Evolutionary conservation across 2,888 invertebrate species (phyloP), one percentile per base, ranked within the genome.

Genomic region (Drosophila siamana): DNA sequence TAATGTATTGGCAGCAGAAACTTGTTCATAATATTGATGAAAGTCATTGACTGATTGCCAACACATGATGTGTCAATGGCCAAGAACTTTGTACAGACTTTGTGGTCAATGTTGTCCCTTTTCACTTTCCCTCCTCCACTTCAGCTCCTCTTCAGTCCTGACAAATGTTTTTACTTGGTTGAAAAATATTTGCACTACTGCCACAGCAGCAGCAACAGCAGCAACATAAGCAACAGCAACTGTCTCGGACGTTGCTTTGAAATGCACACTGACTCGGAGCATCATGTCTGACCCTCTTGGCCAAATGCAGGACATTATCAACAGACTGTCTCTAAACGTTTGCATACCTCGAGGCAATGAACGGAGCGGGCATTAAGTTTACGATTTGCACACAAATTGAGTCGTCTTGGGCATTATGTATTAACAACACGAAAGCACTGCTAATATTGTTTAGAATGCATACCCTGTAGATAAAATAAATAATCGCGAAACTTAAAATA

Each of bases 161-260:
- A 52, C 73, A 78, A 85, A 81, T 81, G 67, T 74, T 81, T 84
- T 77, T 57, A 61, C 75, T 69, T 63, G 61, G 63, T 80, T 51
- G 30, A 26, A 70, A 70, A 78, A 83, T 86, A 80, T 86, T 83
- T 80, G 36, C 54, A 22, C 50, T 50, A 9, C 54, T 38, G 43
- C 56, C 50, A 44, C 51, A 62, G 52, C 30, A 56, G 22, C 5
- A 62, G 13, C 11, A 52, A 52, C 19, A 65, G 13, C 26, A 36
- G 36, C 9, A 65, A 11, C 26, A 36, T 30, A 9, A 50, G 52
- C 26, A 36, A 40, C 9, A 65, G 13, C 26, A 36, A 36, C 9
- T 47, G 52, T 59, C 60, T 62, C 54, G 44, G 33, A 63, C 47
- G 19, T 48, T 70, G 60, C 47, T 48, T 47, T 60, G 54, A 67